Evolutionary conservation across 2,113 vertebrate species (phyloP).

Genomic region (Pseudonaja textilis): DNA sequence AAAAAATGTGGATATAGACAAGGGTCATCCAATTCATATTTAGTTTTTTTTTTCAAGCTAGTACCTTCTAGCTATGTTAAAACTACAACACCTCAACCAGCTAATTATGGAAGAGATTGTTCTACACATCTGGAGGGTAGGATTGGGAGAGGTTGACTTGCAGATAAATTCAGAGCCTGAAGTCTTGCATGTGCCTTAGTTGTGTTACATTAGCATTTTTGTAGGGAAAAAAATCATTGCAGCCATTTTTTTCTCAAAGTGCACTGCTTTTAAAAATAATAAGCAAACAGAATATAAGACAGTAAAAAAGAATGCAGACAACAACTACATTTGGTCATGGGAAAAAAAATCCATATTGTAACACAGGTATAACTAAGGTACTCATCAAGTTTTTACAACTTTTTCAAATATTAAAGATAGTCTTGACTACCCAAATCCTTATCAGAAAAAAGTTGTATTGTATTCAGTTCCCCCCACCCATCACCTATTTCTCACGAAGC

Average conservation of each 20-base stretch:
- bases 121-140: background rate
- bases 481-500: background rate
- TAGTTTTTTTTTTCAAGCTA: background rate
- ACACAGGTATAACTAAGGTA: background rate
- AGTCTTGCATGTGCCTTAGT: background rate
- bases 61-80: background rate
- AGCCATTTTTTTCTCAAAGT: background rate
- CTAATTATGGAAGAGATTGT: background rate
- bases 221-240: background rate
- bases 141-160: background rate
- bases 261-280: background rate
- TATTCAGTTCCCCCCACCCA: background rate
- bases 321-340: background rate
- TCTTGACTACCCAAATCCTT: background rate
- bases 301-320: background rate
- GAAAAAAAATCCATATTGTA: background rate
- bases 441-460: background rate
- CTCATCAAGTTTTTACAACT: background rate
- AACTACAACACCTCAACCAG: background rate
- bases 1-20: background rate
- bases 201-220: background rate
- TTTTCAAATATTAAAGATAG: background rate
- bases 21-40: background rate
- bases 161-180: background rate
- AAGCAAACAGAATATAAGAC: background rate